Percentiles rank a stretch among this genome's conserved stretches.
Conservation (phyloP, 2,113 vertebrate genomes). For the Zosterops hypoxanthus region DNA sequence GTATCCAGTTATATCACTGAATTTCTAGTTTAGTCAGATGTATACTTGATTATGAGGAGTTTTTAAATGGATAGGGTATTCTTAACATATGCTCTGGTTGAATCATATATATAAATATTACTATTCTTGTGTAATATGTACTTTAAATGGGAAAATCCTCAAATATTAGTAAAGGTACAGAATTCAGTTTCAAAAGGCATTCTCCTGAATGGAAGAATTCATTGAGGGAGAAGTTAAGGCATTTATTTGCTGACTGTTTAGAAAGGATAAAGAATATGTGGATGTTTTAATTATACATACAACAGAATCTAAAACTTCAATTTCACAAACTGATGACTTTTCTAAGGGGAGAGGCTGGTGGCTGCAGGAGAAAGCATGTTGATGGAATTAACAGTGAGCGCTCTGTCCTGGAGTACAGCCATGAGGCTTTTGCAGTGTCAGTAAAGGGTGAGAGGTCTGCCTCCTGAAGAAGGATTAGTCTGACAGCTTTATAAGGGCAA, state of each 20-base stretch:
- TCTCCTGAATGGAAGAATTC: neutral
- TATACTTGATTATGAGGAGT: neutral
- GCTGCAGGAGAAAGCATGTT: neutral
- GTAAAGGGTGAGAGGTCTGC: neutral
- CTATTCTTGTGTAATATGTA: neutral
- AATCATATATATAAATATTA: neutral
- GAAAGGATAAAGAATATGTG: neutral
- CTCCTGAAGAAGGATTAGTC: neutral
- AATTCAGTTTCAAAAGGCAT: neutral
- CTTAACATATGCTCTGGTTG: neutral
- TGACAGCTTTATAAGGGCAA: neutral
- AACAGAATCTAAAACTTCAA: neutral
- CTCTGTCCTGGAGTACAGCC: neutral
- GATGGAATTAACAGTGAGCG: neutral
- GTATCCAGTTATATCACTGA: neutral
- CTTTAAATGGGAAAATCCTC: neutral
- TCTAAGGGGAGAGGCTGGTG: neutral
- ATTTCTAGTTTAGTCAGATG: neutral
- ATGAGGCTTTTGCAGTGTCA: neutral
- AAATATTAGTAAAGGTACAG: neutral
- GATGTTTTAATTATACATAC: neutral
- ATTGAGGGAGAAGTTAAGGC: neutral
- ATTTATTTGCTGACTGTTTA: neutral
- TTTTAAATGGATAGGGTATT: neutral
- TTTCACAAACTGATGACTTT: neutral